Percentiles rank a stretch among this genome's conserved stretches.
Evolutionary conservation across 1,140 invertebrate genomes (phyloP).

Genomic region (Proctacanthus coquilletti): DNA sequence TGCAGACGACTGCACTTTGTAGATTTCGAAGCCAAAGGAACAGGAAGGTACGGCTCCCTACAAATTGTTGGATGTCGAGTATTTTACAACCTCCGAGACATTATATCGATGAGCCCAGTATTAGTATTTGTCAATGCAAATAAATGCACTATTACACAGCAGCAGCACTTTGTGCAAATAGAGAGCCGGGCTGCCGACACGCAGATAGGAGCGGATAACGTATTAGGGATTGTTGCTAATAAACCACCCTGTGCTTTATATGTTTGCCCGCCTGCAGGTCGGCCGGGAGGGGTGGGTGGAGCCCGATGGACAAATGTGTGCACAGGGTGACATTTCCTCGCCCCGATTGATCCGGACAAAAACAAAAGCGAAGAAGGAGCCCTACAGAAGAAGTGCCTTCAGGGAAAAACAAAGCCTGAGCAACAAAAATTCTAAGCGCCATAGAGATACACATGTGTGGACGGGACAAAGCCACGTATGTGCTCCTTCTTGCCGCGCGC

Average conservation of each 20-base stretch:
- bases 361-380: too few relatives aligned
- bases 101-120: background rate
- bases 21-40: too few relatives aligned
- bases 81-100: background rate
- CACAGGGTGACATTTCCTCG: background rate
- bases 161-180: too few relatives aligned
- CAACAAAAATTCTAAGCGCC: too few relatives aligned
- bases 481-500: background rate
- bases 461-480: too few relatives aligned
- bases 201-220: too few relatives aligned
- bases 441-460: too few relatives aligned
- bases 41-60: too few relatives aligned
- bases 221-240: conserved; percentile 1
- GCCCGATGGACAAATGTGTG: background rate
- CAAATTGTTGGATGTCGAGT: background rate
- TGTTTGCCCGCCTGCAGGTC: background rate
- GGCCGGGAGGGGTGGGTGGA: background rate
- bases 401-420: too few relatives aligned
- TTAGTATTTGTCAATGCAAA: conserved; percentile 1
- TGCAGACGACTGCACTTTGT: too few relatives aligned
- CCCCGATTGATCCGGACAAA: background rate
- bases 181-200: too few relatives aligned
- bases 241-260: conserved; percentile 1
- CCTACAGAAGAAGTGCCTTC: too few relatives aligned
- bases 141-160: background rate